Base-by-base conservation (phyloP, 2,888 invertebrate species). In the Rhaphigaster nebulosa region DNA sequence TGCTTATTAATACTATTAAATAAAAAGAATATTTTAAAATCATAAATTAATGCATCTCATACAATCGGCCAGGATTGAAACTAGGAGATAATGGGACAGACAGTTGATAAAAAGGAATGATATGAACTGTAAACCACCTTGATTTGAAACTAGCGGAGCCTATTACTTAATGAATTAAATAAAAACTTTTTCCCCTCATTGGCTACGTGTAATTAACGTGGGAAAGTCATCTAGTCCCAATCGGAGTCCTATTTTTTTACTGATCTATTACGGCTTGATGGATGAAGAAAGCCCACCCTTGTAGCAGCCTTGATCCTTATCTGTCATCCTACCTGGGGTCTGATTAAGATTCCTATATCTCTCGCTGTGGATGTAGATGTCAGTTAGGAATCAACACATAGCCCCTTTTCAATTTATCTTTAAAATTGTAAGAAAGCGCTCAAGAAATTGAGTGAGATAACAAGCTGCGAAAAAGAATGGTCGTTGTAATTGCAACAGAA, bases 121-220 rank as follows among this genome's bases (percentile, higher is more conserved):
- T 12, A 12, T 12, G n/a, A n/a, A 60, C 60, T n/a, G 60, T 60
- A 60, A 60, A n/a, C 60, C 56, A 56, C 56, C 56, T 2, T 60
- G 60, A 10, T 12, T 60, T 23, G 6, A 60, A n/a, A n/a, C n/a
- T n/a, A 60, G n/a, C 10, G n/a, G 60, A 12, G n/a, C n/a, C 12
- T 1, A 65, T 65, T 29, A 12, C 65, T 80, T 80, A 38, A 80
- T 45, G 41, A 41, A 38, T 80, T 80, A 80, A 80, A 41, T 80
- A 80, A 80, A 80, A 80, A 41, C 26, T 5, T 41, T 80, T 80
- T 80, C 41, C 20, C 26, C 41, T 41, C 80, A 26, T 38, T 80
- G 41, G 41, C 29, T 41, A 41, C 41, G 38, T 80, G 80, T 80
- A 80, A 80, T 80, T 80, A 80, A 80, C 41, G 80, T 80, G 80